Conservation (phyloP, 53 echinoderm and acorn worm genomes). For the Astropecten irregularis region DNA sequence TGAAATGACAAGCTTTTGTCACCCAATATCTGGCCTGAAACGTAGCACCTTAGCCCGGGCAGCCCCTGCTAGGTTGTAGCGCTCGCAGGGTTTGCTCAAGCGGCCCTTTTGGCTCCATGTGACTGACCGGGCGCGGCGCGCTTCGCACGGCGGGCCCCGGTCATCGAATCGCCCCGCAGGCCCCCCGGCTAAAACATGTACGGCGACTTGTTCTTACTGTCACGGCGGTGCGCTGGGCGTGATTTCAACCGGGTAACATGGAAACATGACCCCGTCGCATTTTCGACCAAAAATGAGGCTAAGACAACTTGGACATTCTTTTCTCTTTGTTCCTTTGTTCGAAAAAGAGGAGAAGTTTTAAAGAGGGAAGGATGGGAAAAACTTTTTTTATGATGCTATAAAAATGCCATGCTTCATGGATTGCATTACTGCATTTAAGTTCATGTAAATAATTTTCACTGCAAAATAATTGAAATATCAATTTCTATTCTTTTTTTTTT, state of each 20-base stretch:
- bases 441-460: too few relatives aligned
- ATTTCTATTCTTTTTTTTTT: too few relatives aligned
- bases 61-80: neutral
- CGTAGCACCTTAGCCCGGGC: conserved; percentile 21
- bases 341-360: too few relatives aligned
- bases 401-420: too few relatives aligned
- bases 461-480: too few relatives aligned
- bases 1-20: conserved; percentile 54
- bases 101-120: neutral
- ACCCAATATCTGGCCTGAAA: conserved; percentile 46
- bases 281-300: neutral
- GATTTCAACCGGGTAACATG: neutral
- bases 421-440: too few relatives aligned
- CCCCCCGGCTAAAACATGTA: conserved; percentile 24
- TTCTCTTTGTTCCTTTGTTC: neutral
- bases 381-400: too few relatives aligned
- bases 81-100: conserved; percentile 7
- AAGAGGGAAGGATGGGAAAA: too few relatives aligned
- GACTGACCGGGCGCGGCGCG: conserved; percentile 1
- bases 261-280: conserved; percentile 1
- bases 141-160: neutral
- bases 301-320: neutral
- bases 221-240: conserved; percentile 10
- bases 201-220: neutral
- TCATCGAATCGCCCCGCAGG: neutral